Percentiles rank a stretch among this genome's conserved stretches.
phyloP scores from a whole-genome alignment of 1,140 invertebrate genomes.

The Bathynomus jamesi region DNA sequence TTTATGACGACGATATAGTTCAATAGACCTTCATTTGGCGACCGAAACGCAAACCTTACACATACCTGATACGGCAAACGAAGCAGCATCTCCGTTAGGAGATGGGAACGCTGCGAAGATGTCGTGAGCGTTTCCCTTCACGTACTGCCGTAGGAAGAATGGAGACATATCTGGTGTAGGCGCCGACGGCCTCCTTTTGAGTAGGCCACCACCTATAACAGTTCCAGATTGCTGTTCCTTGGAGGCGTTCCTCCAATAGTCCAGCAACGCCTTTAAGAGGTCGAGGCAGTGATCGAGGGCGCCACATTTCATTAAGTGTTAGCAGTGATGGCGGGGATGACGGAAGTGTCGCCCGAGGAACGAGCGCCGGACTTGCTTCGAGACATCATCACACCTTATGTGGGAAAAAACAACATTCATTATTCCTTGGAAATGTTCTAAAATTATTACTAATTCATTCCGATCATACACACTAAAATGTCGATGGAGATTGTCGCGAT shows the following conservation, averaged over 20 bases:
- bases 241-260: slow-evolving; percentile 64
- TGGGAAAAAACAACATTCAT: slow-evolving; percentile 11
- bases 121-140: slow-evolving; percentile 81
- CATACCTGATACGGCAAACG: slow-evolving; percentile 87
- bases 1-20: too few species aligned
- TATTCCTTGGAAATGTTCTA: too few species aligned
- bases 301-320: slow-evolving; percentile 64
- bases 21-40: too few species aligned
- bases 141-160: slow-evolving; percentile 87
- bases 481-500: too few species aligned
- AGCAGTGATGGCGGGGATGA: slow-evolving; percentile 67
- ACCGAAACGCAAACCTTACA: too few species aligned
- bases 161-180: slow-evolving; percentile 87
- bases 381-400: slow-evolving; percentile 64
- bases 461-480: too few species aligned
- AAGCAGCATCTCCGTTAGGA: slow-evolving; percentile 90
- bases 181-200: slow-evolving; percentile 67
- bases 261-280: slow-evolving; percentile 66
- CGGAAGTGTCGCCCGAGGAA: slow-evolving; percentile 42
- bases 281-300: slow-evolving; percentile 74
- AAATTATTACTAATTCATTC: too few species aligned
- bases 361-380: slow-evolving; percentile 53
- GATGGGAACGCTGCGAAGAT: slow-evolving; percentile 88
- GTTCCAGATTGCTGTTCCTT: slow-evolving; percentile 48
- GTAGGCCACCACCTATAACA: slow-evolving; percentile 51